phyloP scores from a whole-genome alignment of 2,888 invertebrate species.

The Gordius sp. region DNA sequence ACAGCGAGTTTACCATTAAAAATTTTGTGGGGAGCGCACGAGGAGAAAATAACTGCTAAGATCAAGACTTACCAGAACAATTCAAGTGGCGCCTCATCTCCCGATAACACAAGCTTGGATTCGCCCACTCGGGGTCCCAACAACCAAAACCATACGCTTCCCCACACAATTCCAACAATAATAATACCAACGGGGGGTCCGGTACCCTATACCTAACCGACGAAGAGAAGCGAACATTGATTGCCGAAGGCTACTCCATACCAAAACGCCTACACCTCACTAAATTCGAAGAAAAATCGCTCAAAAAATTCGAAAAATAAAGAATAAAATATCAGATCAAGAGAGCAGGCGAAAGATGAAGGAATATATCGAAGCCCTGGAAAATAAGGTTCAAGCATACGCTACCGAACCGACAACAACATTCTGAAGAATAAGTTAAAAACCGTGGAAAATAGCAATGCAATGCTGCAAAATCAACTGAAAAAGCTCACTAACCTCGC shows the following conservation, averaged over 20 bases:
- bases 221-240: conserved; percentile 75
- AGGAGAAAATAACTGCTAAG: no score
- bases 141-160: no score
- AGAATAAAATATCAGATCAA: conserved; percentile 98
- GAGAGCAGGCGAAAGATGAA: conserved; percentile 94
- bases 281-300: conserved; percentile 82
- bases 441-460: not conserved
- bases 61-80: no score
- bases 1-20: no score
- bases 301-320: conserved; percentile 90
- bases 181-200: no score
- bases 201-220: conserved; percentile 49
- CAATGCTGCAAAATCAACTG: not conserved
- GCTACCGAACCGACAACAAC: conserved; percentile 9
- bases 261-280: conserved; percentile 77
- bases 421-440: not conserved
- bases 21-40: no score
- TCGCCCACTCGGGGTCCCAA: no score
- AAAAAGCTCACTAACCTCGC: not conserved
- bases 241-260: conserved; percentile 90
- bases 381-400: conserved; percentile 39
- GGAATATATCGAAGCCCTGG: conserved; percentile 89
- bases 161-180: no score
- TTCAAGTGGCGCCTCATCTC: no score
- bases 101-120: no score